Evolutionary conservation across 1,140 invertebrate genomes (phyloP), one percentile per base, ranked within the genome.

Genomic region (Neuroterus valhalla): DNA sequence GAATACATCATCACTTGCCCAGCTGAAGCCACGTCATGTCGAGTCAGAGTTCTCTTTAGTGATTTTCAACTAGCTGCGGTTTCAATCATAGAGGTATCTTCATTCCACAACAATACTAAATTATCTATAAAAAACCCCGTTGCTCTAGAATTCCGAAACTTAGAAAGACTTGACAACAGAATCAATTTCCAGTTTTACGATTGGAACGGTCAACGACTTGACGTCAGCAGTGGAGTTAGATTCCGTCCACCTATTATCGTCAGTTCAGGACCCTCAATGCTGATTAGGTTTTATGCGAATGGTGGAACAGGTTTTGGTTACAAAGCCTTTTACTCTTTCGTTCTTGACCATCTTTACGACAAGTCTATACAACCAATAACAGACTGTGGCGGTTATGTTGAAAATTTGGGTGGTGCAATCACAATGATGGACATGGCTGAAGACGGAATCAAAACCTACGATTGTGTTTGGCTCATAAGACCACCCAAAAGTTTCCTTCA

Each of bases 361-460:
- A 90, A 89, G 45, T 86, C 89, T 14, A 83, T 92, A 66, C 91
- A 92, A 71, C 92, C 93, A 55, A 92, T 93, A 69, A 93, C 92
- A 62, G 94, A 94, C 84, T 95, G 94, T 78, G 94, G 94, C 17
- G 94, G 94, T 67, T 92, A 93, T 82, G 94, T 95, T 3, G 93
- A 93, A 66, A 94, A 94, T 82, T 90, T 93, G 15, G 94, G 94
- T 3, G 94, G 94, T 0, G 92, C 93, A 12, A 95, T 95, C 26
- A 95, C 94, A 10, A 95, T 95, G 94, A 94, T 94, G 92, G 92
- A 95, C 78, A 95, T 95, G 94, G 92, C 93, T 8, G 89, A 89
- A 55, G 91, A 92, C 73, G 91, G 90, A 2, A 89, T 91, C 0
- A 92, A 92, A 81, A 90, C 91, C 0, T 95, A 93, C 77, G 94